A percentile compares a stretch with the other conserved stretches of the same genome.
Conservation (phyloP, 2,888 invertebrate genomes). For the Epiblema foenella region DNA sequence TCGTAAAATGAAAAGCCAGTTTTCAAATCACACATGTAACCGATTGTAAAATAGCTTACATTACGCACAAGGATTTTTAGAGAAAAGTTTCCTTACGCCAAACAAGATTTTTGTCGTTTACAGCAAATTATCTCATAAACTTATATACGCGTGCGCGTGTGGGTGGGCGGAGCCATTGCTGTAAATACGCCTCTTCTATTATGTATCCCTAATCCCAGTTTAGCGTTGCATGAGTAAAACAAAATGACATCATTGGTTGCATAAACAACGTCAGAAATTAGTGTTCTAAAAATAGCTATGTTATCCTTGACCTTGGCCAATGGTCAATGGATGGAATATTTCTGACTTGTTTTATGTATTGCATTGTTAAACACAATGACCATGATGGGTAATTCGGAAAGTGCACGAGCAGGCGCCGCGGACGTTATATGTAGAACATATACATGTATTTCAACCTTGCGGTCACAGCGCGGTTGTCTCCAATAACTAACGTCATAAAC, state of each 20-base stretch:
- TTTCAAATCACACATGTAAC: neutral
- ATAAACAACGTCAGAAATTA: neutral
- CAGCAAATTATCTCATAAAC: neutral
- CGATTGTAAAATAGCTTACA: neutral
- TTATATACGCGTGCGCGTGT: conserved; percentile 11
- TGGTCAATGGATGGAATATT: neutral
- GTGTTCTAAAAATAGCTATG: conserved; percentile 6
- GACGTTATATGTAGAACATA: neutral
- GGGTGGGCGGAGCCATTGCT: conserved; percentile 17
- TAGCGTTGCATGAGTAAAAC: conserved; percentile 1
- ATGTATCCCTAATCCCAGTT: conserved; percentile 21
- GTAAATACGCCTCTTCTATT: conserved; percentile 27
- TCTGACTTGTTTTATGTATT: neutral
- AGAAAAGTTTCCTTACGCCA: conserved; percentile 21
- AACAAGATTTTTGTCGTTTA: conserved; percentile 12
- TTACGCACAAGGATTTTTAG: neutral
- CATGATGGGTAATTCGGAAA: conserved; percentile 3
- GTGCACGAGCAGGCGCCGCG: neutral
- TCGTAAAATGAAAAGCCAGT: neutral
- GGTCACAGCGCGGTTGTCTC: conserved; percentile 24
- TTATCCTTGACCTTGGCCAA: neutral
- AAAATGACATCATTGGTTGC: neutral
- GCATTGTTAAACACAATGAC: conserved; percentile 9
- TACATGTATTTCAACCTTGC: conserved; percentile 27
- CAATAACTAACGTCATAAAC: conserved; percentile 41